phyloP scores from a whole-genome alignment of 1,140 invertebrate species.

The Drosophila tsacasi region DNA sequence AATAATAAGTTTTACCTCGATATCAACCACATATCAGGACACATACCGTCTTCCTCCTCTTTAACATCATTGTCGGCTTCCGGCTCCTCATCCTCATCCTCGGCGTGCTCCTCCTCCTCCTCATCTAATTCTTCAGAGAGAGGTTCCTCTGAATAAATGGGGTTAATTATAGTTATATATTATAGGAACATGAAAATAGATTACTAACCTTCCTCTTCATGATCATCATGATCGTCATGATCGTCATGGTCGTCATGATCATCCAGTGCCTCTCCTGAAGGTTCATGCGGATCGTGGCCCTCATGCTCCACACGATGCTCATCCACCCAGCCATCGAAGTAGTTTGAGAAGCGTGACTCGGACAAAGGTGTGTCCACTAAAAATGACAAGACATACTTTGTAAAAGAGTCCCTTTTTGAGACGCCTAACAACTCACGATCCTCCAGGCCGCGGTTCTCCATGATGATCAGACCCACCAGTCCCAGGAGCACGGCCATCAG shows the following conservation, averaged over 20 bases:
- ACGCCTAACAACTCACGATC: constrained; percentile 88
- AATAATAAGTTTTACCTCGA: neutral
- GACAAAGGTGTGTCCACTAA: constrained; percentile 90
- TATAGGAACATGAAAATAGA: too few relatives aligned
- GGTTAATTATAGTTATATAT: neutral
- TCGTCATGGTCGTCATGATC: constrained; percentile 80
- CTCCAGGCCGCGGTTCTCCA: constrained; percentile 91
- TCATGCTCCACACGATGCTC: constrained; percentile 87
- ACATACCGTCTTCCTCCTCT: constrained; percentile 63
- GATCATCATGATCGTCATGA: constrained; percentile 78
- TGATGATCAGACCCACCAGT: constrained; percentile 91
- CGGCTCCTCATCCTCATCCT: constrained; percentile 50
- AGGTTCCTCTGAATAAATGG: constrained; percentile 43
- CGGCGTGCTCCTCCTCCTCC: constrained; percentile 26
- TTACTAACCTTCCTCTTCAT: constrained; percentile 72
- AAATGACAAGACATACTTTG: neutral
- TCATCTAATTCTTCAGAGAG: constrained; percentile 81
- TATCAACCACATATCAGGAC: neutral
- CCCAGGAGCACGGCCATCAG: constrained; percentile 89
- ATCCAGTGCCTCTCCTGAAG: constrained; percentile 66
- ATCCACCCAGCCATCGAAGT: constrained; percentile 92
- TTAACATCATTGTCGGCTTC: constrained; percentile 63
- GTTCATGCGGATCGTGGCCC: constrained; percentile 85
- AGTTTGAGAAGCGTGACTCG: constrained; percentile 90
- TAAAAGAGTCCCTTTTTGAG: neutral